phyloP scores from a whole-genome alignment of 2,113 vertebrate genomes.

The Callipepla californica region DNA sequence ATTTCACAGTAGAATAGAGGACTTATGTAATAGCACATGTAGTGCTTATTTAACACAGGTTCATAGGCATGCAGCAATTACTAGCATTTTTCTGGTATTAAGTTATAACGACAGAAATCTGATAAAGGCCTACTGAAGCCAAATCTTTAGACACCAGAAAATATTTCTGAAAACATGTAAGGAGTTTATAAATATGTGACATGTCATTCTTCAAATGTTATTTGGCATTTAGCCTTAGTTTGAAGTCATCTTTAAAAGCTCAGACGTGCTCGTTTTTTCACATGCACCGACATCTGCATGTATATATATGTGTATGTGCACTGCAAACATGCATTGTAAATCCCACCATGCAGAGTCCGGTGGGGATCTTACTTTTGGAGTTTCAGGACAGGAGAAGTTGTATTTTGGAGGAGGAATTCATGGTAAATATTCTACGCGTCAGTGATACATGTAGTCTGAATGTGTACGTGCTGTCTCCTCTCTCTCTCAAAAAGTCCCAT shows the following conservation, averaged over 20 bases:
- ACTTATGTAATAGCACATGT: not conserved
- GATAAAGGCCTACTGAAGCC: not conserved
- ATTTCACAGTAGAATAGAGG: not conserved
- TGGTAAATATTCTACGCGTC: not conserved
- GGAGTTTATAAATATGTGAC: not conserved
- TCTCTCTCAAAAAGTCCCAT: not conserved
- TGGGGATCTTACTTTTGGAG: not conserved
- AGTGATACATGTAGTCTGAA: not conserved
- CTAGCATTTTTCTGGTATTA: slow-evolving; percentile 12
- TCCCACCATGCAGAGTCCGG: not conserved
- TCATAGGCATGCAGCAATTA: not conserved
- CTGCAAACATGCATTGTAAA: not conserved
- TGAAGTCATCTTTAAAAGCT: not conserved
- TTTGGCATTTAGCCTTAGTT: not conserved
- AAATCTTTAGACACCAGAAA: not conserved
- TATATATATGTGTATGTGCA: not conserved
- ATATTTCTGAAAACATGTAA: not conserved
- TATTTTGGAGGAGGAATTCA: not conserved
- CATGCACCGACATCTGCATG: not conserved
- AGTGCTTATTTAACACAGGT: not conserved
- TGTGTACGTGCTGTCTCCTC: rapidly evolving
- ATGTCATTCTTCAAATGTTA: not conserved
- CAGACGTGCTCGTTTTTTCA: not conserved
- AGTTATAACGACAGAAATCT: slow-evolving; percentile 9
- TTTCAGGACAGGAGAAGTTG: not conserved